Percentiles rank a stretch among this genome's conserved stretches.
These are phyloP conservation scores for Caradrina clavipalpis DNA, from an alignment of 2,888 invertebrate genomes.

Conservation along the genomic window DNA sequence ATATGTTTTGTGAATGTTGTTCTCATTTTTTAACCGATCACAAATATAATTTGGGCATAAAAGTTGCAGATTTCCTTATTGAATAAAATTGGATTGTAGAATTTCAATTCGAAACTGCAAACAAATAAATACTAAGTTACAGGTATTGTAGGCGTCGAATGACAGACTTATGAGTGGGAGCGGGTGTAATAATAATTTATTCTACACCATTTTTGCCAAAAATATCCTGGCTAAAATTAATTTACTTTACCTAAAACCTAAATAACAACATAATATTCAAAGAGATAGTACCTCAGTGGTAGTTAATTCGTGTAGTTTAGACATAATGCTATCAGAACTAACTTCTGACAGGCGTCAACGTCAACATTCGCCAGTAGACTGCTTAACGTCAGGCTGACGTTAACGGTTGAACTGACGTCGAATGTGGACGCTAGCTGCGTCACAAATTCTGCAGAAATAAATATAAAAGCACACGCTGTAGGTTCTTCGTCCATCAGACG, in stretches of 20 bases:
- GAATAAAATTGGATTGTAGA: constrained; percentile 13
- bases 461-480: constrained; percentile 29
- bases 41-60: constrained; percentile 32
- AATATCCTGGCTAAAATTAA: not conserved
- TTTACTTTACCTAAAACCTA: constrained; percentile 6
- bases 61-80: constrained; percentile 21
- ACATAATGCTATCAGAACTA: not conserved
- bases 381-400: not conserved
- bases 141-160: constrained; percentile 43
- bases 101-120: constrained; percentile 19
- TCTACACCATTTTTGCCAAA: constrained; percentile 25
- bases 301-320: not conserved
- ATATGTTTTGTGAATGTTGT: constrained; percentile 14
- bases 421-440: not conserved
- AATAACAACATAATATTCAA: not conserved
- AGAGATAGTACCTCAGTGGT: not conserved
- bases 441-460: not conserved
- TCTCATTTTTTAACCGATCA: constrained; percentile 15
- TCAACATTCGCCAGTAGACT: not conserved
- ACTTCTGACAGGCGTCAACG: not conserved
- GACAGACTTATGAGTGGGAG: constrained; percentile 36
- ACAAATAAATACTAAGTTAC: constrained; percentile 21
- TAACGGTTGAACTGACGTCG: constrained; percentile 1
- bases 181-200: constrained; percentile 27
- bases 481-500: constrained; percentile 15